Evolutionary conservation across 2,888 invertebrate genomes (phyloP).

Genomic region (Ophioninae sp.): DNA sequence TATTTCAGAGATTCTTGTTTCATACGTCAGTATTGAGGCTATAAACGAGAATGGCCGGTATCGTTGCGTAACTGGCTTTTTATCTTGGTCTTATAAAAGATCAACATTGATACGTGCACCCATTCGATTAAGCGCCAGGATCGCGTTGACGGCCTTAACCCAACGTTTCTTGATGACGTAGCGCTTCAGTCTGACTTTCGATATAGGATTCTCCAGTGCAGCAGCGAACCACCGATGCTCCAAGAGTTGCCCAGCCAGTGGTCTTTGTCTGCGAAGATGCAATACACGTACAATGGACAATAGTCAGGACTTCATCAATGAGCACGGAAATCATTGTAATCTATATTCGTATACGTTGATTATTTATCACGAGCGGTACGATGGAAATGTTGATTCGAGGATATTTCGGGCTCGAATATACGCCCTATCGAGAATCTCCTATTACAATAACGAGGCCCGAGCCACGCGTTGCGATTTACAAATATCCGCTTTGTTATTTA

Average conservation of each 20-base stretch:
- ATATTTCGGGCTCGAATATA: background rate
- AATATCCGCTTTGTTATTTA: background rate
- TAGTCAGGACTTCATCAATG: background rate
- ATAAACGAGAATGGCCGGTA: background rate
- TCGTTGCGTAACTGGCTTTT: background rate
- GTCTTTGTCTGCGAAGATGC: constrained; percentile 84
- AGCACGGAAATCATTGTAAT: too few relatives aligned
- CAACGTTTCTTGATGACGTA: constrained; percentile 95
- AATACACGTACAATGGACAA: constrained; percentile 3
- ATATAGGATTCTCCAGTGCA: constrained; percentile 86
- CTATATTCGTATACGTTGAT: too few relatives aligned
- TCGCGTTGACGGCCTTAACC: constrained; percentile 94
- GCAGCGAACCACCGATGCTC: constrained; percentile 91
- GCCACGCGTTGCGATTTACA: background rate
- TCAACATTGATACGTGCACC: constrained; percentile 89
- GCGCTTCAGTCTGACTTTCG: constrained; percentile 90
- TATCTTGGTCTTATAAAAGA: constrained; percentile 68
- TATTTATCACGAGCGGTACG: background rate
- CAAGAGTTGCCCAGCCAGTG: constrained; percentile 87
- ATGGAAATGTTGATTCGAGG: background rate
- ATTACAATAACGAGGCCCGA: too few relatives aligned
- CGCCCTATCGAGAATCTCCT: background rate
- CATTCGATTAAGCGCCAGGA: constrained; percentile 93
- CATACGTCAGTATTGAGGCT: background rate
- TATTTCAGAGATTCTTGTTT: background rate